These are phyloP conservation scores for Proterorhinus semilunaris DNA, from an alignment of 2,113 vertebrate genomes.

Conservation along the genomic window DNA sequence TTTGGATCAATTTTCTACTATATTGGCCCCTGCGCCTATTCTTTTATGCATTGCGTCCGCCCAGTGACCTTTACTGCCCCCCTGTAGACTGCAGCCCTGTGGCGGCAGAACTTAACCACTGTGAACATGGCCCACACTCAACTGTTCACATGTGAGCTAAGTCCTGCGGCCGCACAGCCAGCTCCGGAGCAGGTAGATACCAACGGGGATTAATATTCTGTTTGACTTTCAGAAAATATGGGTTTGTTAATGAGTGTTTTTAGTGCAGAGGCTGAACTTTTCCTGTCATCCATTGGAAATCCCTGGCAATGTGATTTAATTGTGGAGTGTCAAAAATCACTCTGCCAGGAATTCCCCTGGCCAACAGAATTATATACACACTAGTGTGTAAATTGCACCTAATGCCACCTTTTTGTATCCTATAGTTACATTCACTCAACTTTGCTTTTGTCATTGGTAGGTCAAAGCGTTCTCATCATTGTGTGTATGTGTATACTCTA, in stretches of 20 bases:
- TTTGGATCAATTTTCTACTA: neutral
- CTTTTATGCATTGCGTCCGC: slow-evolving; percentile 32
- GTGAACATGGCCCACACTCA: slow-evolving; percentile 82
- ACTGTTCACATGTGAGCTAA: slow-evolving; percentile 90
- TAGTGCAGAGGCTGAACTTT: slow-evolving; percentile 39
- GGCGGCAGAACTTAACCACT: slow-evolving; percentile 95
- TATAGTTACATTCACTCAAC: neutral
- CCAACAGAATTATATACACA: slow-evolving; percentile 64
- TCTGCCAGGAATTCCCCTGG: slow-evolving; percentile 94
- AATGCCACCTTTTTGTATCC: neutral
- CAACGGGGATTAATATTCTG: slow-evolving; percentile 28
- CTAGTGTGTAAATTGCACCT: slow-evolving; percentile 1
- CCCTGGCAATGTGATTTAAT: slow-evolving; percentile 98
- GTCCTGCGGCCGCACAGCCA: slow-evolving; percentile 80
- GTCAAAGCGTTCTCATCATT: slow-evolving; percentile 23
- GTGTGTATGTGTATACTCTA: slow-evolving; percentile 25
- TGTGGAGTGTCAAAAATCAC: slow-evolving; percentile 86
- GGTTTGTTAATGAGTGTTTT: slow-evolving; percentile 13
- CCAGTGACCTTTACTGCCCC: slow-evolving; percentile 43
- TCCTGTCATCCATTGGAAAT: slow-evolving; percentile 91
- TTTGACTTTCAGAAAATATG: slow-evolving; percentile 3
- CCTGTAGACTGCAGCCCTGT: slow-evolving; percentile 54
- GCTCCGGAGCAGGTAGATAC: slow-evolving; percentile 16
- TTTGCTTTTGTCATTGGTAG: slow-evolving; percentile 24
- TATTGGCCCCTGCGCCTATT: neutral